Conservation (phyloP, 2,888 invertebrate genomes). For the Eudasyphora cyanicolor region DNA sequence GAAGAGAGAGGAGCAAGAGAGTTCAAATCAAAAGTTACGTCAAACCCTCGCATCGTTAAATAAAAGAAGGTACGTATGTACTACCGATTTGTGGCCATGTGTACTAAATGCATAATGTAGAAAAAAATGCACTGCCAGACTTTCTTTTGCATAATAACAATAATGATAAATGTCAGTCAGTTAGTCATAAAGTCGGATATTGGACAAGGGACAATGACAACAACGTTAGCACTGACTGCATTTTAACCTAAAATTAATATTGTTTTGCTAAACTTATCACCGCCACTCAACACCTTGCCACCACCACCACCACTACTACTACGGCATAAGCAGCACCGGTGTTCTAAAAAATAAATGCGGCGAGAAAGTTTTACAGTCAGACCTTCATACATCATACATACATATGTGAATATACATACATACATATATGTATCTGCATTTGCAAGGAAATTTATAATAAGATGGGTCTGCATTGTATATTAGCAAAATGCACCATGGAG, state of each 20-base stretch:
- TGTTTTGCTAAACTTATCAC: slow-evolving; percentile 17
- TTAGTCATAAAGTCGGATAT: background rate
- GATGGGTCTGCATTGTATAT: too few species aligned
- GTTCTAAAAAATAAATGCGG: background rate
- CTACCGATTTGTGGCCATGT: too few species aligned
- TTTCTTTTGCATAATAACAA: background rate
- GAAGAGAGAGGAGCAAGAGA: background rate
- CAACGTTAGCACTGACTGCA: background rate
- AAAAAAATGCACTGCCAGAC: background rate
- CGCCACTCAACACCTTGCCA: background rate
- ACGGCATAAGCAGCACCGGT: background rate
- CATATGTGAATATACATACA: background rate
- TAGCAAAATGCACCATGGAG: too few species aligned
- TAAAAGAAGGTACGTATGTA: slow-evolving; percentile 37
- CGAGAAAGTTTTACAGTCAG: background rate
- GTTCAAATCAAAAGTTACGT: slow-evolving; percentile 54
- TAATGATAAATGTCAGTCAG: background rate
- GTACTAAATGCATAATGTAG: background rate
- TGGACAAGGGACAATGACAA: background rate
- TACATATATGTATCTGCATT: background rate
- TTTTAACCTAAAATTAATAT: slow-evolving; percentile 32
- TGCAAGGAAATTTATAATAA: too few species aligned
- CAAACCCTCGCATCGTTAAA: slow-evolving; percentile 55
- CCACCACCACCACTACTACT: background rate
- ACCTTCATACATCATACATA: background rate